Evolutionary conservation across 2,113 vertebrate species (phyloP).

Genomic region (Cricetomys ansorgei): DNA sequence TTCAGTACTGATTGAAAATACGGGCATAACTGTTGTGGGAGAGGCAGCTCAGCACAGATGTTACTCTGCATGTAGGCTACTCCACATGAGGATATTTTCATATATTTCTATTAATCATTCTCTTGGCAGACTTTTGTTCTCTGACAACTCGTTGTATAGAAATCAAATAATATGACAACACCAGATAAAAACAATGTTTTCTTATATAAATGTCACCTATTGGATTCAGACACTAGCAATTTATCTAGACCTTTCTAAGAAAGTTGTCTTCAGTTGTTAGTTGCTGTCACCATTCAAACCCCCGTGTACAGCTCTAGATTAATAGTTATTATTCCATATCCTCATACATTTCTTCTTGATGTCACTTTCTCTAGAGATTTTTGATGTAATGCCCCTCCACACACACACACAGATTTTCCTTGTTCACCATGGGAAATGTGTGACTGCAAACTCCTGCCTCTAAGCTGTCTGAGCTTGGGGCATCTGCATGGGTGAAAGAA

Average conservation of each 20-base stretch:
- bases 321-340: not conserved
- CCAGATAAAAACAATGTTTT: conserved; percentile 12
- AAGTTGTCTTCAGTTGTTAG: not conserved
- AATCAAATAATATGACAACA: not conserved
- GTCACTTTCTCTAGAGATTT: conserved; percentile 10
- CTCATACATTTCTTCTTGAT: not conserved
- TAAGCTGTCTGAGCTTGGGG: not conserved
- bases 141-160: not conserved
- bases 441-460: not conserved
- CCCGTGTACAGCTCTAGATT: not conserved
- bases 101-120: not conserved
- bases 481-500: not conserved
- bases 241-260: not conserved
- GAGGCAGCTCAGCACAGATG: too few relatives aligned
- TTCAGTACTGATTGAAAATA: not conserved
- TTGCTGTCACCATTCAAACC: not conserved
- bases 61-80: too few relatives aligned
- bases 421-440: not conserved
- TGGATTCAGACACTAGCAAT: not conserved
- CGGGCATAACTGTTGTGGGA: rapidly evolving
- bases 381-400: not conserved
- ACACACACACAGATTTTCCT: not conserved
- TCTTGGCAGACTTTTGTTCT: not conserved
- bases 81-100: not conserved
- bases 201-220: not conserved